These are phyloP conservation scores for Heterotilapia buettikoferi DNA, from an alignment of 2,113 vertebrate genomes.

Conservation along the genomic window DNA sequence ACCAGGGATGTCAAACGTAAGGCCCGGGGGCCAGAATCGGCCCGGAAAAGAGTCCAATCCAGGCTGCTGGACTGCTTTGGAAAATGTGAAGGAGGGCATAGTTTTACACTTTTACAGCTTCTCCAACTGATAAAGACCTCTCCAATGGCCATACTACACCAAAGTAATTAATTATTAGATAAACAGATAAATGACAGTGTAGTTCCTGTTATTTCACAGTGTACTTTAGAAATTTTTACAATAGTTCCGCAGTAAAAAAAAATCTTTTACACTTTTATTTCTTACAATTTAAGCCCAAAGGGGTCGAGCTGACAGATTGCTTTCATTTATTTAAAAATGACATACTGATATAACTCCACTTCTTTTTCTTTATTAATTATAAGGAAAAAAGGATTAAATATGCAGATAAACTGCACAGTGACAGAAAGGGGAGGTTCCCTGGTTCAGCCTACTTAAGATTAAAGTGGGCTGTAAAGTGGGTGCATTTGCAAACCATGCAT, in stretches of 20 bases:
- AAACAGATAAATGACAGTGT: not conserved
- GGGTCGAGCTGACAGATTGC: not conserved
- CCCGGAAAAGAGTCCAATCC: not conserved
- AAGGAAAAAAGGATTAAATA: not conserved
- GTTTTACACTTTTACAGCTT: not conserved
- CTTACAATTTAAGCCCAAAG: not conserved
- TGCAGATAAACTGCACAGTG: not conserved
- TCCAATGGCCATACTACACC: not conserved
- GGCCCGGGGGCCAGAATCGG: rapidly evolving
- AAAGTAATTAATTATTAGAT: not conserved
- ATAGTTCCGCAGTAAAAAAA: not conserved
- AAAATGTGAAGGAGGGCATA: not conserved
- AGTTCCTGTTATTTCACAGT: not conserved
- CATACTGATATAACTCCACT: not conserved
- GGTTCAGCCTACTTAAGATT: not conserved
- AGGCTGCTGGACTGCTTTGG: not conserved
- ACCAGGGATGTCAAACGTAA: not conserved
- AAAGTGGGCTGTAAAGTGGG: not conserved
- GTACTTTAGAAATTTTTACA: not conserved
- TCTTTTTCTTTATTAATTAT: not conserved
- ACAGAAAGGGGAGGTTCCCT: not conserved
- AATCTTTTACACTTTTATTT: not conserved
- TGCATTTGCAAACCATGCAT: not conserved
- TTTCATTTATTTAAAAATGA: not conserved
- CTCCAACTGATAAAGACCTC: not conserved